These are phyloP conservation scores for Lasius platythorax DNA, from an alignment of 2,888 invertebrate species.

Conservation along the genomic window DNA sequence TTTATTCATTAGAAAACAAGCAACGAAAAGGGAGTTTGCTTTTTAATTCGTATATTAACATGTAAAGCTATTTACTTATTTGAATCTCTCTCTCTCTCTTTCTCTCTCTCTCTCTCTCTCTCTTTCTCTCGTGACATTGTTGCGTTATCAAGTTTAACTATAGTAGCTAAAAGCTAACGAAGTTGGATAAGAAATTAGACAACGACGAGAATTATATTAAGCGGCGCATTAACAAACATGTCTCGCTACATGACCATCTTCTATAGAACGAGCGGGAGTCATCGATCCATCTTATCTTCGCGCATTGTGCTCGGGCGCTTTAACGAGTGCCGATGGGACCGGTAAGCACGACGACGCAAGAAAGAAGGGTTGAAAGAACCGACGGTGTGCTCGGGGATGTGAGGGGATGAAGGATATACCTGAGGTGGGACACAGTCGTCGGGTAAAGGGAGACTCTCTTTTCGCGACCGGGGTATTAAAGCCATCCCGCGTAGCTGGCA, in stretches of 20 bases:
- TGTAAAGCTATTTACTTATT: not conserved
- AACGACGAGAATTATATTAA: constrained; percentile 4
- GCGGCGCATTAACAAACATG: constrained; percentile 17
- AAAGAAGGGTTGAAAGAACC: constrained; percentile 47
- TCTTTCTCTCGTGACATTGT: not conserved
- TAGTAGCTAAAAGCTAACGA: not conserved
- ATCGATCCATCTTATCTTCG: constrained; percentile 36
- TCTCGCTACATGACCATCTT: not conserved
- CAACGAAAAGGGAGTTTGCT: not conserved
- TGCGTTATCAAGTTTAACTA: constrained; percentile 6
- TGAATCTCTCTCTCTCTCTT: not conserved
- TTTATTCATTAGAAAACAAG: not conserved
- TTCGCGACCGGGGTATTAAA: constrained; percentile 59
- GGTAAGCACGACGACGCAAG: constrained; percentile 44
- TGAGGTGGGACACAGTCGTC: constrained; percentile 20
- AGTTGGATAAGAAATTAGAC: constrained; percentile 33
- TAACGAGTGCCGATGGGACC: constrained; percentile 60
- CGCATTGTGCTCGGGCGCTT: constrained; percentile 35
- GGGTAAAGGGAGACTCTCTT: constrained; percentile 33
- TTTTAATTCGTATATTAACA: not conserved
- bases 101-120: not conserved
- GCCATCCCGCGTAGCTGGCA: constrained; percentile 57
- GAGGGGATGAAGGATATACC: not conserved
- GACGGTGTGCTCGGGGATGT: not conserved
- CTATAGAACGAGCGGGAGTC: constrained; percentile 13